phyloP scores from a whole-genome alignment of 2,888 invertebrate genomes.

The Megastigmus dorsalis region DNA sequence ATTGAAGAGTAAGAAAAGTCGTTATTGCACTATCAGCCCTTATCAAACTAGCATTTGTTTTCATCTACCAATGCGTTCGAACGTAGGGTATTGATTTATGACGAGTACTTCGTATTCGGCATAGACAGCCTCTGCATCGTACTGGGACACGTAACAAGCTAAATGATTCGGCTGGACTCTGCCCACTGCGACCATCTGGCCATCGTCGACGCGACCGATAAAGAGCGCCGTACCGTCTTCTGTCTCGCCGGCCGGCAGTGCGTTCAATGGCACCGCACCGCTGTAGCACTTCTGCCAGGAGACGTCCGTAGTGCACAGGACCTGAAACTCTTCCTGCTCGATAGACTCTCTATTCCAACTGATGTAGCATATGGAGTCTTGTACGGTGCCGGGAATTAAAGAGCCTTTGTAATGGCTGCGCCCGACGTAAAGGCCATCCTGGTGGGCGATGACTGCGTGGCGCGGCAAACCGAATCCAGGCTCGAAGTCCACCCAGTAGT shows the following conservation, averaged over 20 bases:
- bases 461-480: conserved; percentile 59
- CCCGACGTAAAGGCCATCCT: conserved; percentile 63
- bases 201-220: conserved; percentile 64
- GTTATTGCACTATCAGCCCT: too few relatives aligned
- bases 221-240: conserved; percentile 65
- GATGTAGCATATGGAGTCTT: conserved; percentile 57
- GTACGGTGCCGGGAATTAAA: conserved; percentile 61
- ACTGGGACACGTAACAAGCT: conserved; percentile 64
- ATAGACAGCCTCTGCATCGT: conserved; percentile 62
- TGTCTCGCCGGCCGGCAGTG: conserved; percentile 67
- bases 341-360: conserved; percentile 61
- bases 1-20: too few relatives aligned
- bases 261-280: conserved; percentile 67
- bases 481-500: conserved; percentile 63
- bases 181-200: conserved; percentile 64
- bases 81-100: conserved; percentile 56
- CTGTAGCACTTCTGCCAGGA: conserved; percentile 65
- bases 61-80: conserved; percentile 64
- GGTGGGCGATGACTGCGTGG: conserved; percentile 60
- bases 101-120: conserved; percentile 69
- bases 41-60: too few relatives aligned
- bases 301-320: conserved; percentile 63
- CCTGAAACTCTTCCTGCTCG: conserved; percentile 62
- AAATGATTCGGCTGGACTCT: conserved; percentile 69
- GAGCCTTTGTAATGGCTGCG: conserved; percentile 60